Evolutionary conservation across 2,113 vertebrate species (phyloP), one percentile per base, ranked within the genome.

Genomic region (Oceanites oceanicus): DNA sequence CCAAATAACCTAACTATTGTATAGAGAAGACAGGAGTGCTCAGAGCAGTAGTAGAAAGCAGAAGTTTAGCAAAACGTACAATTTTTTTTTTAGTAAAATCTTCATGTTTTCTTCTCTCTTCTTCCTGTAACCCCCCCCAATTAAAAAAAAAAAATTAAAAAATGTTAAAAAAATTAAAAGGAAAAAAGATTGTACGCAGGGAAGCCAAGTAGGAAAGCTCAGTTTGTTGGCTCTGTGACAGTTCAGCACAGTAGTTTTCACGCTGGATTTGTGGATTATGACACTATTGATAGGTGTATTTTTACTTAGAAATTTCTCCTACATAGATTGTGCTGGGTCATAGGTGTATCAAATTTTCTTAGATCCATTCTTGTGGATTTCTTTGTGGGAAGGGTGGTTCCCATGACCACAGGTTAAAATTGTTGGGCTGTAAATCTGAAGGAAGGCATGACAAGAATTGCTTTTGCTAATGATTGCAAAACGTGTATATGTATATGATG

Each of bases 391-490:
- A 38, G 20, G 49, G 32, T 96, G 76, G 38, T 92, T 95, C 50
- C 55, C n/a, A 30, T 58, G 55, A 38, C 67, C 34, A 38, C 26
- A 16, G 13, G 34, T 92, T 95, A 59, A 58, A 74, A 74, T 42
- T 76, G n/a, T 32, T 89, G 63, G 29, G 44, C n/a, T 94, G 38
- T 71, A 94, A 86, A 77, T 74, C 34, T 84, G 63, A 86, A 90
- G 59, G 72, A 62, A 90, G 44, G n/a, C 50, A 56, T 83, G 82
- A 59, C 92, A 92, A 67, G 86, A 94, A 88, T 88, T 77, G 82
- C 90, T 88, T 92, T 59, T 93, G 59, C 82, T 95, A 77, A 2
- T 26, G 75, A 86, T 88, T 96, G 86, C 86, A 91, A 96, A 94
- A 95, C 0, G 1, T 76, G 17, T 75, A 49, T 76, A 56, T 23